Base-by-base conservation (phyloP, 2,113 vertebrate species). In the Capreolus pygargus region DNA sequence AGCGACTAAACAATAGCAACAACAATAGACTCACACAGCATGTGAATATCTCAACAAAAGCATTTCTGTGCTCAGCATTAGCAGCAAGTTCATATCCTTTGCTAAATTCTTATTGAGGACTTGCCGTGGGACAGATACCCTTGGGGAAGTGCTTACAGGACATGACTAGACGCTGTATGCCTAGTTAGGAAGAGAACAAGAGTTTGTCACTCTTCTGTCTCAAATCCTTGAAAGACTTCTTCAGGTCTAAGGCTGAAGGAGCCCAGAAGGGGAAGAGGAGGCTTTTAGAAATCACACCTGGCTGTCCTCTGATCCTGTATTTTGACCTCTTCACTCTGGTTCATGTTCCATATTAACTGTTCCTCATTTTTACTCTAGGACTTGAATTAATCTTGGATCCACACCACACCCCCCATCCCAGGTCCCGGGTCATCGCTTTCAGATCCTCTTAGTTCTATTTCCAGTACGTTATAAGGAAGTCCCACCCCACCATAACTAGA, bases 1-100 rank as follows among this genome's bases (percentile, higher is more conserved):
- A 4, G 39, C 6, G 12, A 2, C 23, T 27, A 27, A 27, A 76
- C 64, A 36, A 21, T 1, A 7, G 12, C 6, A 76, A 27, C 13
- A 61, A 61, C 12, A 76, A 7, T 28, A 47, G 47, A 57, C 28
- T 81, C 67, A 86, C 17, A 28, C 45, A 92, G 45, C 70, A 67
- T 61, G 67, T 14, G 78, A 78, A 27, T 25, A 95, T 89, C 96
- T 94, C 97, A 97, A 97, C 81, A 55, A 87, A 97, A 76, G 55
- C 87, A 81, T 95, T 90, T 57, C 58, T 43, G 12, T 55, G 52
- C 50, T 96, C 43, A 39, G 76, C 60, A 82, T 57, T 57, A 93
- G 23, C 43, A 81, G 36, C 25, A 88, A 93, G 83, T 86, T 16
- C 67, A 30, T 64, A 64, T 25, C 16, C 74, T 88, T 91, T 47